These are phyloP conservation scores for Antheraea assamensis DNA, from an alignment of 2,888 invertebrate genomes.

Conservation along the genomic window DNA sequence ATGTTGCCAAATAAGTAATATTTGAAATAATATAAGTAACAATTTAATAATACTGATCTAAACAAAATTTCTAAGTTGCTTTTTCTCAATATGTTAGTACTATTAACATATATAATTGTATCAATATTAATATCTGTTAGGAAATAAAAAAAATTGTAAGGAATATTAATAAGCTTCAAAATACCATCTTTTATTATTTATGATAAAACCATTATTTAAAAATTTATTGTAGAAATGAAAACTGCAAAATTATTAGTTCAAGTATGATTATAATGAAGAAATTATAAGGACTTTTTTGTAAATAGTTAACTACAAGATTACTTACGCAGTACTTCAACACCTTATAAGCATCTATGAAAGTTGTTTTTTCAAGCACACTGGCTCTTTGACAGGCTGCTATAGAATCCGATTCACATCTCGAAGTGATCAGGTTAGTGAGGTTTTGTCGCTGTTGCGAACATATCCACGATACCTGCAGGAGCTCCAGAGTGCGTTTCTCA, in stretches of 20 bases:
- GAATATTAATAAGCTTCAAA: too few species aligned
- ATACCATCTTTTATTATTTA: too few species aligned
- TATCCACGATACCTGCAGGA: conserved; percentile 91
- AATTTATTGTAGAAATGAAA: too few species aligned
- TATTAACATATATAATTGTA: too few species aligned
- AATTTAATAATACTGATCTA: too few species aligned
- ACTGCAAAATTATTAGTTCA: not conserved
- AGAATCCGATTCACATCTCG: conserved; percentile 89
- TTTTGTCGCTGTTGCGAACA: conserved; percentile 93
- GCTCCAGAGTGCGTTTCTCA: conserved; percentile 77
- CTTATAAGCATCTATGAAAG: conserved; percentile 92
- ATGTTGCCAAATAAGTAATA: too few species aligned
- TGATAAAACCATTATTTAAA: too few species aligned
- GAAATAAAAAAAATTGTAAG: too few species aligned
- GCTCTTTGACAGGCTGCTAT: conserved; percentile 88
- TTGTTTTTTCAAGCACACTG: conserved; percentile 69
- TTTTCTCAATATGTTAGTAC: too few species aligned
- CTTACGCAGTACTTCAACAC: conserved; percentile 91
- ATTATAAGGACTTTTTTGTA: not conserved
- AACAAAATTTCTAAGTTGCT: too few species aligned
- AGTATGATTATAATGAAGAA: not conserved
- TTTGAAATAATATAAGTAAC: too few species aligned
- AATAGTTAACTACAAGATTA: not conserved
- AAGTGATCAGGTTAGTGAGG: conserved; percentile 88
- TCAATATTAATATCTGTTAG: too few species aligned